Evolutionary conservation across 2,113 vertebrate species (phyloP).

Genomic region (Zapus hudsonius): DNA sequence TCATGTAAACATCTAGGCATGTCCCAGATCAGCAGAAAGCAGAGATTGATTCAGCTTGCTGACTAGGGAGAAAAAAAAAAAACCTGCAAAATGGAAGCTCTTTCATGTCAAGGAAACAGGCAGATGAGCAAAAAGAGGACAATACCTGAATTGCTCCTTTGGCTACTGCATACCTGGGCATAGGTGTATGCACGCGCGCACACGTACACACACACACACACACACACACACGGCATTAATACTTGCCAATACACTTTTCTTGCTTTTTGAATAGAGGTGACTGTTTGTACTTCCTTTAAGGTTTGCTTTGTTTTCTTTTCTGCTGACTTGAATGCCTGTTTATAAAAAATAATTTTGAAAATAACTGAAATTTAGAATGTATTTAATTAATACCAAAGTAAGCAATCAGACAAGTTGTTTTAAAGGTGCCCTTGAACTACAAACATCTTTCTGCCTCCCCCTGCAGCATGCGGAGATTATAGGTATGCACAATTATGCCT

Average conservation of each 20-base stretch:
- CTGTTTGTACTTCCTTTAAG: slow-evolving; percentile 96
- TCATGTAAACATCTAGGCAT: no score
- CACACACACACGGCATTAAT: not conserved
- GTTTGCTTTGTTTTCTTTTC: slow-evolving; percentile 99
- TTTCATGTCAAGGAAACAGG: no score
- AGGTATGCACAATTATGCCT: not conserved
- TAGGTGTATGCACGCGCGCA: no score
- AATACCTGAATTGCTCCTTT: no score
- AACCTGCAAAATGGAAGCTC: not conserved
- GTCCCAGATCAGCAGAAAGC: not conserved
- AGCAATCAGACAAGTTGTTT: not conserved
- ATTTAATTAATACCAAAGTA: slow-evolving; percentile 41
- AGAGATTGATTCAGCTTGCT: no score
- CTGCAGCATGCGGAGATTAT: not conserved
- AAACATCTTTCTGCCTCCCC: not conserved
- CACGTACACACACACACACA: no score
- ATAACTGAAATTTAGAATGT: not conserved
- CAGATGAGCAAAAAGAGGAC: not conserved
- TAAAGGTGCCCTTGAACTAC: not conserved
- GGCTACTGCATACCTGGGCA: no score
- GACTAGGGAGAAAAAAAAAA: not conserved
- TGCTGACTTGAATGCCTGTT: slow-evolving; percentile 97
- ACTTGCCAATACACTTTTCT: slow-evolving; percentile 98
- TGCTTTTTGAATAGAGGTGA: slow-evolving; percentile 97
- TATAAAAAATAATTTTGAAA: slow-evolving; percentile 23